Evolutionary conservation across 2,113 vertebrate genomes (phyloP), one percentile per base, ranked within the genome.

Genomic region (Cyanoderma ruficeps): DNA sequence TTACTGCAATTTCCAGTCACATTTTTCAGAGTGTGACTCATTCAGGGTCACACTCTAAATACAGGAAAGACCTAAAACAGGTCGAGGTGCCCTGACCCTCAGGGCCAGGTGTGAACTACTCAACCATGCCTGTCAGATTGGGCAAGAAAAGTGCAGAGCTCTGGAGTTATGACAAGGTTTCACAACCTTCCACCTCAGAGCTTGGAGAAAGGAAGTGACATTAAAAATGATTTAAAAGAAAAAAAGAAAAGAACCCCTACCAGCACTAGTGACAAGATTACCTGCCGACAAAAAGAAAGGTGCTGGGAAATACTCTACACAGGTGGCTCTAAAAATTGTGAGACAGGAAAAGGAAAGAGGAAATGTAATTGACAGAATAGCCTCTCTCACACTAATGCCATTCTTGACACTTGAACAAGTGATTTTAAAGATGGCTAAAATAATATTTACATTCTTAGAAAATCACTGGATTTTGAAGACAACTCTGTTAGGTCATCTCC

Each of bases 361-460:
- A 95, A 89, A 78, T 33, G 59, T 46, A 77, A 71, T 33, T 76
- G 78, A 84, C 81, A 82, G 70, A 71, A 91, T 80, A 92, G 76
- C 35, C 39, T 86, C 77, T 95, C 63, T 57, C 68, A 83, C 61
- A 47, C 31, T 47, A 74, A 87, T 87, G 84, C 77, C 57, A 78
- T 94, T 90, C 92, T 87, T 96, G 92, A 97, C 91, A 89, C 90
- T 83, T 69, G 39, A 96, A 86, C 83, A 87, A 93, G 83, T 82
- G 63, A 94, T 93, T 90, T 87, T 85, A 92, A 91, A 94, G 85
- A 94, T 7, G 6, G 86, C 72, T 93, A 93, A 87, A 96, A 90
- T 82, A 94, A 87, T 94, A 72, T 95, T 96, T 97, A 84, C 64
- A 80, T 91, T 87, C 75, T 77, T 81, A 41, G 21, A 71, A 85